Percentiles rank a stretch among this genome's conserved stretches.
Conservation (phyloP, 2,888 invertebrate genomes). For the Sinotaia quadrata region DNA sequence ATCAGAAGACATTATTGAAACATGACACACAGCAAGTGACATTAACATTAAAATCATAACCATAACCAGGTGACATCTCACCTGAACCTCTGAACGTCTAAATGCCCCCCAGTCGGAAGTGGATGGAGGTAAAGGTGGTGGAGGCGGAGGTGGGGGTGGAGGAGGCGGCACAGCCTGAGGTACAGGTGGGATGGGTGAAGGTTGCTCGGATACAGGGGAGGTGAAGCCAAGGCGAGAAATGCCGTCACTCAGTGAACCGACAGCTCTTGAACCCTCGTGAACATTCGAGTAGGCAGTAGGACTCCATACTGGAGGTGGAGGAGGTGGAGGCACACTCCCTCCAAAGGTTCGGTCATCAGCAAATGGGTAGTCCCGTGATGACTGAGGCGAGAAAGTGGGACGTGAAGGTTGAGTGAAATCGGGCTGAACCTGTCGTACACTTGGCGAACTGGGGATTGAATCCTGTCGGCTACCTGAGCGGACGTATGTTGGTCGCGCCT, state of each 20-base stretch:
- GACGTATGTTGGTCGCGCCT: neutral
- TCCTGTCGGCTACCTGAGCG: slow-evolving; percentile 9
- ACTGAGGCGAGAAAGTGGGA: slow-evolving; percentile 19
- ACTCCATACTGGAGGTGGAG: slow-evolving; percentile 25
- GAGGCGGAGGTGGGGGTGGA: slow-evolving; percentile 43
- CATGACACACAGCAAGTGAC: too few species aligned
- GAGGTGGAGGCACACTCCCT: slow-evolving; percentile 3
- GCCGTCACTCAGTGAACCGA: slow-evolving; percentile 13
- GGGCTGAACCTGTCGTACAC: slow-evolving; percentile 13
- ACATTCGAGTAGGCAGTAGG: too few species aligned
- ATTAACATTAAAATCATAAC: too few species aligned
- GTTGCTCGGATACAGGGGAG: slow-evolving; percentile 18
- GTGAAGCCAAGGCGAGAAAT: slow-evolving; percentile 22
- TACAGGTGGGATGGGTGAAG: slow-evolving; percentile 33
- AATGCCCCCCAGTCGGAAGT: slow-evolving; percentile 30
- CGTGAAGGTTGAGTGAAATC: slow-evolving; percentile 18
- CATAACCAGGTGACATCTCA: slow-evolving; percentile 20
- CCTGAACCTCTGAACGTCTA: slow-evolving; percentile 36
- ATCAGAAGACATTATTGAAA: too few species aligned
- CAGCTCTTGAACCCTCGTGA: too few species aligned
- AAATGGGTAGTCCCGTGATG: slow-evolving; percentile 18
- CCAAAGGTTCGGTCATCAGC: slow-evolving; percentile 1
- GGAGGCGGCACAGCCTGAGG: slow-evolving; percentile 35
- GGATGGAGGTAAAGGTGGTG: slow-evolving; percentile 38
- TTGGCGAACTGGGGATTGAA: neutral